phyloP scores from a whole-genome alignment of 2,797 vertebrate species.

The Acridotheres tristis region DNA sequence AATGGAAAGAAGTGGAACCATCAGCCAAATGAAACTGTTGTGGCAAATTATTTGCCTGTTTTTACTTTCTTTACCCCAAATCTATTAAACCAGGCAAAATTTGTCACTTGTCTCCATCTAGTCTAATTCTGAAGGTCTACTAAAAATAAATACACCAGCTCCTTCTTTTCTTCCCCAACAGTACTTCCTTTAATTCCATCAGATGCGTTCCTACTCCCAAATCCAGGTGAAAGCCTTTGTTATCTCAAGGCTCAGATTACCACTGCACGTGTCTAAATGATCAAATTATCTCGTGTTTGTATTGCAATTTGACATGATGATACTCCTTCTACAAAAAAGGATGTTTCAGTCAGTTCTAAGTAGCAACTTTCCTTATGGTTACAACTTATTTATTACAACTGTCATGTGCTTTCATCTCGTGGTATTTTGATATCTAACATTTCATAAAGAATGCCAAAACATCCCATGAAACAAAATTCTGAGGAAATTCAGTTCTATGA shows the following conservation, averaged over 20 bases:
- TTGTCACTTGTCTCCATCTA: neutral
- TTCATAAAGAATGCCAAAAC: constrained; percentile 56
- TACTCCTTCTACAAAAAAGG: constrained; percentile 8
- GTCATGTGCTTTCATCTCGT: constrained; percentile 51
- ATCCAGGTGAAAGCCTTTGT: neutral
- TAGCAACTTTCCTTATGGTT: neutral
- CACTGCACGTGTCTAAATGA: neutral
- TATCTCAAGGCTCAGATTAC: neutral
- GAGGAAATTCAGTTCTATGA: constrained; percentile 53
- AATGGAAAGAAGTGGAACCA: neutral
- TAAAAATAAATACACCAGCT: neutral
- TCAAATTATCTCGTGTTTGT: constrained; percentile 43
- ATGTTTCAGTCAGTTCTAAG: constrained; percentile 41
- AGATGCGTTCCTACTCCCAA: neutral
- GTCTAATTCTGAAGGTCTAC: neutral
- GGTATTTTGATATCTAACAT: constrained; percentile 42
- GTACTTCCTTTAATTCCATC: neutral
- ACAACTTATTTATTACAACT: constrained; percentile 46
- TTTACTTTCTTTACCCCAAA: neutral
- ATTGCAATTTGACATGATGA: constrained; percentile 38
- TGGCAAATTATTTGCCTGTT: neutral
- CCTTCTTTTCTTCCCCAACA: neutral
- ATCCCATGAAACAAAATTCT: constrained; percentile 50
- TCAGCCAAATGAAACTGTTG: neutral
- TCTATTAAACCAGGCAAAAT: neutral